phyloP scores from a whole-genome alignment of 2,113 vertebrate species.

The Malurus cyaneus region DNA sequence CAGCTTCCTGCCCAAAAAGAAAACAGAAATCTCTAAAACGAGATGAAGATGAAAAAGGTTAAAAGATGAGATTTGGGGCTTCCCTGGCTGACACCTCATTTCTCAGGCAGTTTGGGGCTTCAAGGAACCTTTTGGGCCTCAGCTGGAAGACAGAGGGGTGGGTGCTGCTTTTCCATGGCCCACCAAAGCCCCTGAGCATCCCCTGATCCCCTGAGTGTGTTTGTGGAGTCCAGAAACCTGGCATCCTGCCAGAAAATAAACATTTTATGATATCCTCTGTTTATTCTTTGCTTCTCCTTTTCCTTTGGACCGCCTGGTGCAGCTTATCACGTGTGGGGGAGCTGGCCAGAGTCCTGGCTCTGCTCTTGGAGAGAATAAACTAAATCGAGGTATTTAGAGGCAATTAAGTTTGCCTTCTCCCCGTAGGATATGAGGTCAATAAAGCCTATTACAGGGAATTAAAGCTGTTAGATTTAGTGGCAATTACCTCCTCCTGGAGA shows the following conservation, averaged over 20 bases:
- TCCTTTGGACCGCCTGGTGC: not conserved
- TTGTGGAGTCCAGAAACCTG: not conserved
- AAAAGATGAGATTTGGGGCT: not conserved
- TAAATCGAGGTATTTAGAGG: conserved; percentile 15
- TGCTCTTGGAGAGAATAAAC: not conserved
- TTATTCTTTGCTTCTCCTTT: not conserved
- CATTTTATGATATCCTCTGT: not conserved
- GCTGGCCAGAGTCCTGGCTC: not conserved
- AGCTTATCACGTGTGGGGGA: not conserved
- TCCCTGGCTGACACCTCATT: not conserved
- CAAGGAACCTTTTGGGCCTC: not conserved
- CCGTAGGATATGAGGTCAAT: not conserved
- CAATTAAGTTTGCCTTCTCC: conserved; percentile 29
- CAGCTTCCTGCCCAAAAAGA: not conserved
- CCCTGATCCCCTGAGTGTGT: not conserved
- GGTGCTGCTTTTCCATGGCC: not conserved
- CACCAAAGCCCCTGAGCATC: not conserved
- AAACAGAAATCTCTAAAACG: not conserved
- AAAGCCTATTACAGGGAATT: conserved; percentile 19
- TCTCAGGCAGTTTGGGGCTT: rapidly evolving
- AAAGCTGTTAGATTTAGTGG: conserved; percentile 8
- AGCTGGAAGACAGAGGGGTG: not conserved
- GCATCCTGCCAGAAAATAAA: rapidly evolving
- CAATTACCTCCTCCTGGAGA: not conserved
- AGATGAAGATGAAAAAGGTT: not conserved